Evolutionary conservation across 1,140 invertebrate genomes (phyloP), one percentile per base, ranked within the genome.

Genomic region (Lysiphlebus fabarum): DNA sequence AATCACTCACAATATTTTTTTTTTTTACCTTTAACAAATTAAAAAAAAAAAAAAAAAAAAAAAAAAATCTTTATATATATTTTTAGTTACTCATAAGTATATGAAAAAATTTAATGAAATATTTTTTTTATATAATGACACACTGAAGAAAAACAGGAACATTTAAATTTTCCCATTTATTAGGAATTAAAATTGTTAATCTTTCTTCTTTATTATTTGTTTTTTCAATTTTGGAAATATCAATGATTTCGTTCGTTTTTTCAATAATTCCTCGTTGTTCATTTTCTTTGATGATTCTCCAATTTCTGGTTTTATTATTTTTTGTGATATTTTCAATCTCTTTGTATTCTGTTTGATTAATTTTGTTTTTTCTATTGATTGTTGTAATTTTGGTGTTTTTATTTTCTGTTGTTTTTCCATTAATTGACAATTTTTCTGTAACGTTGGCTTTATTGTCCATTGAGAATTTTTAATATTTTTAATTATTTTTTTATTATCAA

Each of bases 321-420:
- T 70, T 12, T 41, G 38, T 14, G 67, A 64, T 40, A 77, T 63
- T 62, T 75, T 77, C 3, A 76, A 45, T 62, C 74, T 65, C 34
- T 77, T 77, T 2, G 72, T 61, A 4, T 72, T 73, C 0, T 75
- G 72, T 38, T 68, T 76, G 1, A 76, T 63, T 6, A 70, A 50
- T 2, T 66, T 60, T 36, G 70, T 75, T 61, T 69, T 65, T 50
- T 77, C 75, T 1, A 58, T 38, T 37, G 8, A 59, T 6, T 48
- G 33, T 12, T 12, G 26, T 38, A 50, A 43, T 12, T 67, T 65
- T 36, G 51, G 26, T 6, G 33, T 11, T n/a, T 50, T 42, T 8
- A 36, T n/a, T 57, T 55, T 59, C 4, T 36, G 17, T 11, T 43
- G n/a, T 36, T 53, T 45, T 54, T 60, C 49, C 50, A 26, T 2